A percentile compares a stretch with the other conserved stretches of the same genome.
Evolutionary conservation across 2,888 invertebrate genomes (phyloP).

Genomic region (Boloria euphrosyne): DNA sequence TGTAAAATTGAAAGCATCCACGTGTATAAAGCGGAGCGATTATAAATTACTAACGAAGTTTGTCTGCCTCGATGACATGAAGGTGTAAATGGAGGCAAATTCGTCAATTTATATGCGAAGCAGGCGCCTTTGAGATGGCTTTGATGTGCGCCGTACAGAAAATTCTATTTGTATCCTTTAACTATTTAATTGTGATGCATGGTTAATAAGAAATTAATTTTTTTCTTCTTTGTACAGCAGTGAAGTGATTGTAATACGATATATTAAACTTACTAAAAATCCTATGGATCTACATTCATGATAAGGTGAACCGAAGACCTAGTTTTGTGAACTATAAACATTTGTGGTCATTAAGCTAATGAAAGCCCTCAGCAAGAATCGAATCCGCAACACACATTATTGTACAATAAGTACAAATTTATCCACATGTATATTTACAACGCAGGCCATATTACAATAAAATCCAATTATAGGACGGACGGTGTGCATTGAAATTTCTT

Average conservation of each 20-base stretch:
- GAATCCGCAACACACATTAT: too few species aligned
- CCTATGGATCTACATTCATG: too few species aligned
- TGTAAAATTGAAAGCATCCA: constrained; percentile 49
- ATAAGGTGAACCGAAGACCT: too few species aligned
- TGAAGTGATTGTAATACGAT: too few species aligned
- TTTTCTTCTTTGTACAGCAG: too few species aligned
- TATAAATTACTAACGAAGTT: constrained; percentile 70
- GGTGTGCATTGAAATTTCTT: constrained; percentile 78
- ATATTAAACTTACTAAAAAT: not conserved
- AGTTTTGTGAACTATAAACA: too few species aligned
- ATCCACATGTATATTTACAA: not conserved
- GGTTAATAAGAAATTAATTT: not conserved
- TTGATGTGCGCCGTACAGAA: constrained; percentile 59
- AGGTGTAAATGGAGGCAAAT: constrained; percentile 80
- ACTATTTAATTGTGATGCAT: constrained; percentile 42
- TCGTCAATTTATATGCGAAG: constrained; percentile 81
- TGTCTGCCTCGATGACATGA: constrained; percentile 61
- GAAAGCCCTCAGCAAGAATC: too few species aligned
- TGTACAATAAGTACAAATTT: not conserved
- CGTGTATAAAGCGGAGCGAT: constrained; percentile 65
- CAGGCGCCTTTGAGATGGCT: constrained; percentile 72
- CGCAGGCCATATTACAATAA: constrained; percentile 55
- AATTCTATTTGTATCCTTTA: constrained; percentile 50
- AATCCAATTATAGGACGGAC: constrained; percentile 71
- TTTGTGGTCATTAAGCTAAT: too few species aligned